Evolutionary conservation across 2,113 vertebrate genomes (phyloP), one percentile per base, ranked within the genome.

Genomic region (Colistium nudipinnis): DNA sequence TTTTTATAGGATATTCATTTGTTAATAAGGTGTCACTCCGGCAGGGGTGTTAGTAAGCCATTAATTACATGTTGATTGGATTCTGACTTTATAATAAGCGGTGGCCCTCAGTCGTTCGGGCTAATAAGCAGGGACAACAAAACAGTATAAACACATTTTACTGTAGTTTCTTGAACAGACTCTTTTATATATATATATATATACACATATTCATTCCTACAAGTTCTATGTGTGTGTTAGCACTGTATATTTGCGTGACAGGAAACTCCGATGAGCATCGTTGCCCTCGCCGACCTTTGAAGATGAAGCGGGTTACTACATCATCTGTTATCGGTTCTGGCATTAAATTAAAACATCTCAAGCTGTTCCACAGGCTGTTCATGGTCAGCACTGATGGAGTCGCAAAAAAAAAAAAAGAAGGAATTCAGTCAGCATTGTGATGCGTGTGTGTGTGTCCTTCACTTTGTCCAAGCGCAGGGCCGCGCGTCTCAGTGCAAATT

Each of bases 331-430:
- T 51, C 27, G 16, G 31, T 31, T 36, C 43, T 64, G 28, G 28
- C 49, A 57, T 62, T 57, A 39, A 69, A 66, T 66, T 36, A 51
- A 47, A 60, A 61, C 16, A 30, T 55, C 51, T 76, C 54, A 83
- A 79, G 71, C 52, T 54, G 61, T 55, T 70, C 3, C 19, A 13
- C 69, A 62, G 65, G 59, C 62, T 78, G 59, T 62, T 77, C 57
- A 71, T 72, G 62, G 65, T 64, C 69, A 66, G 38, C 27, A 19
- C 14, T 78, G 66, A 80, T 43, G 65, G 56, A 74, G 51, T 53
- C 20, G 39, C 35, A 73, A 77, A 78, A 64, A 31, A n/a, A n/a
- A n/a, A n/a, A n/a, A n/a, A n/a, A n/a, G n/a, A n/a, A n/a, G n/a
- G 44, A 60, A 70, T 64, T 62, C 36, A 70, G 16, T 62, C 57